Conservation (phyloP, 2,888 invertebrate genomes). For the Torymus texanus region DNA sequence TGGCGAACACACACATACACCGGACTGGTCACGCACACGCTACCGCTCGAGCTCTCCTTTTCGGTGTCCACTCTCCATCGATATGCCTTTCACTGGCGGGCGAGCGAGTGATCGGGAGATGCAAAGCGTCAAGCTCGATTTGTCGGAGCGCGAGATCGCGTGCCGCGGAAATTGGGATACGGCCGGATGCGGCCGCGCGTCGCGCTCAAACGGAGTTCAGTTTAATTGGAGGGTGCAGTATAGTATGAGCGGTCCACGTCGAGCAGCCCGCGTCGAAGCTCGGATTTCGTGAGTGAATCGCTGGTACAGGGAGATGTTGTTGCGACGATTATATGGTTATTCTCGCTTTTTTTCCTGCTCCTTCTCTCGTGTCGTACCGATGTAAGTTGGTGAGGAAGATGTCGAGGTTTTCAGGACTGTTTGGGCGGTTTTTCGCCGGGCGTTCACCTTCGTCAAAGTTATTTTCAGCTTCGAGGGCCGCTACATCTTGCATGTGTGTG, state of each 20-base stretch:
- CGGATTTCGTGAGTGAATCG: background rate
- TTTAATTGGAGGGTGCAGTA: constrained; percentile 10
- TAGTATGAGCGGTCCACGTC: background rate
- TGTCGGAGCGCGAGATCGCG: constrained; percentile 19
- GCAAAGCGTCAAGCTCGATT: constrained; percentile 32
- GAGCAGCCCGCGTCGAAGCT: background rate
- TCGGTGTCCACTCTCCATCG: constrained; percentile 4
- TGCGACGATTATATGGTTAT: too few relatives aligned
- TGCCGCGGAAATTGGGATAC: constrained; percentile 8
- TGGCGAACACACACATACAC: background rate
- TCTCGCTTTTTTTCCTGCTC: too few relatives aligned
- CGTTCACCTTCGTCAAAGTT: too few relatives aligned
- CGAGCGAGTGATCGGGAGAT: background rate
- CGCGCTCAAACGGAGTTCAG: background rate
- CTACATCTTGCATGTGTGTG: too few relatives aligned
- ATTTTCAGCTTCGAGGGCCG: too few relatives aligned
- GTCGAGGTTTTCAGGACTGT: too few relatives aligned
- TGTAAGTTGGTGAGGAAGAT: too few relatives aligned
- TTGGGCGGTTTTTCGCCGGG: background rate
- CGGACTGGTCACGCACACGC: constrained; percentile 39
- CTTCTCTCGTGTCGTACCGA: too few relatives aligned
- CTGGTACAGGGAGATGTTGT: too few relatives aligned
- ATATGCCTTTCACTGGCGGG: background rate
- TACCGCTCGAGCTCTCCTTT: constrained; percentile 11
- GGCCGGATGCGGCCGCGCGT: background rate